Base-by-base conservation (phyloP, 2,797 vertebrate species). In the Astyanax mexicanus region DNA sequence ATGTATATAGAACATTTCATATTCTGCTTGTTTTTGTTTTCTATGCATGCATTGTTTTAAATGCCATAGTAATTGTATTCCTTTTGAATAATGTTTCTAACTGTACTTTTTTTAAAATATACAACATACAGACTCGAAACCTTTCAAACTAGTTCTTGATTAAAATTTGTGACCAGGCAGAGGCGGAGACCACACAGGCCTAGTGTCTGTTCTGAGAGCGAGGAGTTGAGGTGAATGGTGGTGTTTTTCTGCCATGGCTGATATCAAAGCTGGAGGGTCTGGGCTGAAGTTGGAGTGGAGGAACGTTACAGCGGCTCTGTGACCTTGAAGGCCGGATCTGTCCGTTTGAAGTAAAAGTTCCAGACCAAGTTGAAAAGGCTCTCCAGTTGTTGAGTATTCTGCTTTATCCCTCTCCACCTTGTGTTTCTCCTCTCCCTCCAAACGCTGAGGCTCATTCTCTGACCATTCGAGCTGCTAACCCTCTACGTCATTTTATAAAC, bases 321-420 rank as follows among this genome's bases (percentile, higher is more conserved):
- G 58, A 74, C 73, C 57, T 47, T 81, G 69, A 74, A 74, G 66
- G 51, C 19, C 40, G 37, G 71, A 45, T 71, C 21, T 38, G 55
- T 75, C 62, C 61, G 65, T 61, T 81, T 75, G 47, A 76, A 69
- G 52, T 73, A 69, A 62, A 51, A 64, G 52, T 40, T 80, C 23
- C 54, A 47, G 68, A 51, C 54, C 42, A 58, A 61, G 74, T 64
- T 77, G 66, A 82, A 72, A 73, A 77, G 49, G 21, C 57, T 72
- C 51, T 64, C 47, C 51, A 55, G 60, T 66, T 72, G 42, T 80
- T 76, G 58, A 54, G 51, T 74, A 75, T 69, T 76, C 69, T 61
- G 66, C 65, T 69, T 81, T 62, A 74, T 81, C 70, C 67, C 55
- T 54, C 57, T 70, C 45, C 55, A 52, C 58, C 52, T 37, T 35